Evolutionary conservation across 2,888 invertebrate species (phyloP).

Genomic region (Plebejus argus): DNA sequence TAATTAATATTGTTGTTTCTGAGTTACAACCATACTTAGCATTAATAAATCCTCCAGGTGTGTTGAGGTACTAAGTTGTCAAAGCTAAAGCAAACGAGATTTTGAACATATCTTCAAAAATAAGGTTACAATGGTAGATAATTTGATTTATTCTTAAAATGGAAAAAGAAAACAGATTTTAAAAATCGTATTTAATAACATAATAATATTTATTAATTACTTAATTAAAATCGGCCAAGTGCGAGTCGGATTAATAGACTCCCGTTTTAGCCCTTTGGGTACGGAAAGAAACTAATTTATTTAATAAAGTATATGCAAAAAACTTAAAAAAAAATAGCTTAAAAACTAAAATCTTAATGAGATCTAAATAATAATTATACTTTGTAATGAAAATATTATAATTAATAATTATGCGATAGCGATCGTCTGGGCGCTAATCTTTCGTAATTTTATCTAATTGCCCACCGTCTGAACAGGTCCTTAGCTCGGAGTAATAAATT

Average conservation of each 20-base stretch:
- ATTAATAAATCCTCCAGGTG: background rate
- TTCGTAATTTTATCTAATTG: background rate
- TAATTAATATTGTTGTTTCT: constrained; percentile 22
- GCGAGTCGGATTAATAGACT: no score
- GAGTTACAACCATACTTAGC: background rate
- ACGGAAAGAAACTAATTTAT: no score
- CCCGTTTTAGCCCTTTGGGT: no score
- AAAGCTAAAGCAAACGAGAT: background rate
- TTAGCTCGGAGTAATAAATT: constrained; percentile 10
- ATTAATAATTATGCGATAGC: background rate
- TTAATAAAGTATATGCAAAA: no score
- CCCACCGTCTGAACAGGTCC: background rate
- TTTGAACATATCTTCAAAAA: no score
- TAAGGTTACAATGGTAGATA: no score
- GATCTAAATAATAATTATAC: background rate
- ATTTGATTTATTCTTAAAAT: no score
- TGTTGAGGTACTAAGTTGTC: background rate
- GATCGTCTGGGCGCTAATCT: constrained; percentile 7
- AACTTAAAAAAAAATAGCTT: no score
- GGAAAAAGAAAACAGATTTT: no score
- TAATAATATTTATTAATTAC: no score
- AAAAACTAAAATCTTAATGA: background rate
- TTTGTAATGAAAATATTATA: background rate
- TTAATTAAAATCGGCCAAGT: no score
- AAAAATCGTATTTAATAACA: no score